Percentiles rank a stretch among this genome's conserved stretches.
These are phyloP conservation scores for Dysidea cf. avara DNA, from an alignment of 37 sponge, comb jelly and placozoan genomes.

Conservation along the genomic window DNA sequence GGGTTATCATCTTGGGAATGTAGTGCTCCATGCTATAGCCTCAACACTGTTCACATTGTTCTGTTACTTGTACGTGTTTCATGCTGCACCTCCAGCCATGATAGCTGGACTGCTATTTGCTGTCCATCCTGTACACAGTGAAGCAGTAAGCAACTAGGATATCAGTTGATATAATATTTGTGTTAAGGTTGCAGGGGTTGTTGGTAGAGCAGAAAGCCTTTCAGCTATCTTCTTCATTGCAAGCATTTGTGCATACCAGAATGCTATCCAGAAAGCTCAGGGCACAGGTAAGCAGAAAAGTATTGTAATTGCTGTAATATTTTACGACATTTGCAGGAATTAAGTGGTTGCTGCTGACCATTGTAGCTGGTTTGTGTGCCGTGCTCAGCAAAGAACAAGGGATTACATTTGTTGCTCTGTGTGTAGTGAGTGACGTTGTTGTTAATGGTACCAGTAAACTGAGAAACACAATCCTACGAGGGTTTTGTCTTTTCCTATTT, in stretches of 20 bases:
- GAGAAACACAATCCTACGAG: slow-evolving; percentile 3
- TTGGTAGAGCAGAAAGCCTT: slow-evolving; percentile 88
- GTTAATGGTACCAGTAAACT: slow-evolving; percentile 20
- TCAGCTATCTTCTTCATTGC: slow-evolving; percentile 79
- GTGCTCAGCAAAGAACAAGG: slow-evolving; percentile 89
- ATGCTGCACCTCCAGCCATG: slow-evolving; percentile 46
- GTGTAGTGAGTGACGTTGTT: slow-evolving; percentile 67
- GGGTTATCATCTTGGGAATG: slow-evolving; percentile 91
- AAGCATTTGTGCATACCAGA: slow-evolving; percentile 47
- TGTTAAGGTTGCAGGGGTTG: slow-evolving; percentile 85
- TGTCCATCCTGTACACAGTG: slow-evolving; percentile 9
- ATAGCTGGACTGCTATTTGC: slow-evolving; percentile 73
- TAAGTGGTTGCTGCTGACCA: slow-evolving; percentile 14
- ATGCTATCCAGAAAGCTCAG: slow-evolving; percentile 22
- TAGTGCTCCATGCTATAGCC: slow-evolving; percentile 79
- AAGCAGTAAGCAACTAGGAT: slow-evolving; percentile 11
- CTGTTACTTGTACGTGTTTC: slow-evolving; percentile 32
- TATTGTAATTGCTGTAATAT: neutral
- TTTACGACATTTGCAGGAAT: neutral
- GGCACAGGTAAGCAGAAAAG: slow-evolving; percentile 1
- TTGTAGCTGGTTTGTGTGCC: slow-evolving; percentile 44
- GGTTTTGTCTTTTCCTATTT: slow-evolving; percentile 11
- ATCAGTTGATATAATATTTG: neutral
- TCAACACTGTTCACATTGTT: slow-evolving; percentile 68
- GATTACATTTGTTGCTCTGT: slow-evolving; percentile 83